A percentile compares a stretch with the other conserved stretches of the same genome.
These are phyloP conservation scores for Gymnarchus niloticus DNA, from an alignment of 2,113 vertebrate genomes.

Conservation along the genomic window DNA sequence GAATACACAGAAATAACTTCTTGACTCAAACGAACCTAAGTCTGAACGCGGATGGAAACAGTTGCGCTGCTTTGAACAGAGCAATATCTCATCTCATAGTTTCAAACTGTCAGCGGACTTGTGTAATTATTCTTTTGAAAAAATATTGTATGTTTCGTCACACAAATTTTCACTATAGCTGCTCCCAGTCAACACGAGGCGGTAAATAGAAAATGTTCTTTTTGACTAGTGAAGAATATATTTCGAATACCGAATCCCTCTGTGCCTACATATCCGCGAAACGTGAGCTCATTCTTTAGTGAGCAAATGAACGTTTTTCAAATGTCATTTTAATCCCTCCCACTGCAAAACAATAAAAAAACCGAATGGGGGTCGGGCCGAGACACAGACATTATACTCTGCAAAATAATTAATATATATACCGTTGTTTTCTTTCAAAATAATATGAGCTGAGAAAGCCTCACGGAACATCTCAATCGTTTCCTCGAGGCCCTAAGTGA, in stretches of 20 bases:
- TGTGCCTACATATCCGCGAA: background rate
- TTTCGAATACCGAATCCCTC: slow-evolving; percentile 39
- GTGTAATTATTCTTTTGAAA: slow-evolving; percentile 59
- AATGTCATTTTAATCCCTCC: slow-evolving; percentile 42
- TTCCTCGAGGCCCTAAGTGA: background rate
- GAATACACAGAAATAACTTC: slow-evolving; percentile 36
- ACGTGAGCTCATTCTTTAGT: slow-evolving; percentile 42
- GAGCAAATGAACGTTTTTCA: slow-evolving; percentile 30
- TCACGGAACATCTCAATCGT: background rate
- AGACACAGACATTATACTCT: slow-evolving; percentile 29
- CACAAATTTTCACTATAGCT: slow-evolving; percentile 48
- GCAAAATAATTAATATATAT: background rate
- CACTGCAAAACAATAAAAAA: slow-evolving; percentile 19
- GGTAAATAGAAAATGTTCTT: slow-evolving; percentile 47
- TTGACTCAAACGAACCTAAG: slow-evolving; percentile 48
- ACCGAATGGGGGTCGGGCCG: slow-evolving; percentile 38
- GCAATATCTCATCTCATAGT: slow-evolving; percentile 44
- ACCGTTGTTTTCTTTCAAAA: background rate
- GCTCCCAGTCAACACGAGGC: slow-evolving; percentile 46
- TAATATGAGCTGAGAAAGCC: background rate
- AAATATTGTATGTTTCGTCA: slow-evolving; percentile 52
- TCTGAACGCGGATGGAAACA: slow-evolving; percentile 55
- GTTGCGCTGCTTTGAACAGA: slow-evolving; percentile 36
- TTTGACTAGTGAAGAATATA: slow-evolving; percentile 44
- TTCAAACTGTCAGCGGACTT: slow-evolving; percentile 56